A percentile compares a stretch with the other conserved stretches of the same genome.
Conservation (phyloP, 2,888 invertebrate genomes). For the Acleris cristana region DNA sequence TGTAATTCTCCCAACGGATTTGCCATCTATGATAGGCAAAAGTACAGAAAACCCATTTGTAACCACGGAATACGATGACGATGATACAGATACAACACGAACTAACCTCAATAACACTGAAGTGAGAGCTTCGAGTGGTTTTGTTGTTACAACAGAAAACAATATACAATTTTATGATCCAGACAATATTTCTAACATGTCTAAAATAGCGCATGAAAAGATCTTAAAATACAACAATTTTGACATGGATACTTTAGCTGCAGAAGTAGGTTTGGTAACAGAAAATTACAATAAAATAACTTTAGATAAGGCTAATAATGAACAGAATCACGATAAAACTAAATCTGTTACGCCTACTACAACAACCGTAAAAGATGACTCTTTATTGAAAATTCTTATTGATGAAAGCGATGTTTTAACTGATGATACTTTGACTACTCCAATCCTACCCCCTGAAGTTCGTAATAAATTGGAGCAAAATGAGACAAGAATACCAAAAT, state of each 20-base stretch:
- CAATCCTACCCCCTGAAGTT: not conserved
- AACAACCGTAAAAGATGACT: not conserved
- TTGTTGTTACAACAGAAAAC: slow-evolving; percentile 1
- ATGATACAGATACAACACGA: not conserved
- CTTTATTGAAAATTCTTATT: not conserved
- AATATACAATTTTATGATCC: not conserved
- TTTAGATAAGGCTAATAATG: not conserved
- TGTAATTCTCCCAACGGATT: not conserved
- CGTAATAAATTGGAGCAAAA: slow-evolving; percentile 42
- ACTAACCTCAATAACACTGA: not conserved
- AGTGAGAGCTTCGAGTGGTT: not conserved
- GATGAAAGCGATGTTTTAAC: not conserved
- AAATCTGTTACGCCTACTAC: not conserved
- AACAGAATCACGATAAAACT: not conserved
- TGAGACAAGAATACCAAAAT: slow-evolving; percentile 48
- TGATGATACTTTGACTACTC: slow-evolving; percentile 1
- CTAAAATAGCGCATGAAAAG: not conserved
- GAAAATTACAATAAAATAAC: not conserved
- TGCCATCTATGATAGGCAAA: not conserved
- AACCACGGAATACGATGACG: not conserved
- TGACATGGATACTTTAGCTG: not conserved
- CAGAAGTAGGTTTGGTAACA: not conserved
- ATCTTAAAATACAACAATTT: no score
- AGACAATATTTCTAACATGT: not conserved
- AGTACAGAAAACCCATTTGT: not conserved